Evolutionary conservation across 1,140 invertebrate genomes (phyloP).

Genomic region (Platyura marginata): DNA sequence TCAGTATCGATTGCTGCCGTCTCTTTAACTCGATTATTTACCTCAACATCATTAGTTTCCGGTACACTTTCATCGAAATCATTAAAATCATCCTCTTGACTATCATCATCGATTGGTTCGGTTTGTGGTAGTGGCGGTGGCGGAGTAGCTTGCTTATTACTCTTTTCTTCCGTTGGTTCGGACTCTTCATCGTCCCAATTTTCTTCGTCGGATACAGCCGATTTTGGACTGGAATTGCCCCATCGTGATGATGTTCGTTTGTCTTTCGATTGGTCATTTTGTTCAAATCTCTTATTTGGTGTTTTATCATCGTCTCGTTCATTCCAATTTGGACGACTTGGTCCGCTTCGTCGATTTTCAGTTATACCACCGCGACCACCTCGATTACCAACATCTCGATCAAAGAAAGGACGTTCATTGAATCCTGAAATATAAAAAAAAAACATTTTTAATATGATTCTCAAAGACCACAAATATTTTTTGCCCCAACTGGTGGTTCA

Average conservation of each 20-base stretch:
- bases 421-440: constrained; percentile 10
- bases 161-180: neutral
- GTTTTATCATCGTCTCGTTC: constrained; percentile 6
- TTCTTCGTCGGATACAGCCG: constrained; percentile 3
- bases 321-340: constrained; percentile 14
- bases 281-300: neutral
- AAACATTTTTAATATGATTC: neutral
- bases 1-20: neutral
- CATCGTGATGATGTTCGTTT: neutral
- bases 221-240: neutral
- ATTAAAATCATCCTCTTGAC: constrained; percentile 1
- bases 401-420: constrained; percentile 23
- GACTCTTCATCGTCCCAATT: constrained; percentile 17
- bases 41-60: neutral
- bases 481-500: neutral
- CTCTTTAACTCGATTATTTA: constrained; percentile 1
- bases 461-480: too few relatives aligned
- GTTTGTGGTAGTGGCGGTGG: constrained; percentile 2
- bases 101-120: constrained; percentile 8
- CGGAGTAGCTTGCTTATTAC: neutral
- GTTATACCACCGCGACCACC: constrained; percentile 21
- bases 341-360: constrained; percentile 18
- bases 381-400: constrained; percentile 11
- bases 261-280: neutral
- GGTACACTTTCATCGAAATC: neutral